phyloP scores from a whole-genome alignment of 2,888 invertebrate species.

The Lochmaea crataegi region DNA sequence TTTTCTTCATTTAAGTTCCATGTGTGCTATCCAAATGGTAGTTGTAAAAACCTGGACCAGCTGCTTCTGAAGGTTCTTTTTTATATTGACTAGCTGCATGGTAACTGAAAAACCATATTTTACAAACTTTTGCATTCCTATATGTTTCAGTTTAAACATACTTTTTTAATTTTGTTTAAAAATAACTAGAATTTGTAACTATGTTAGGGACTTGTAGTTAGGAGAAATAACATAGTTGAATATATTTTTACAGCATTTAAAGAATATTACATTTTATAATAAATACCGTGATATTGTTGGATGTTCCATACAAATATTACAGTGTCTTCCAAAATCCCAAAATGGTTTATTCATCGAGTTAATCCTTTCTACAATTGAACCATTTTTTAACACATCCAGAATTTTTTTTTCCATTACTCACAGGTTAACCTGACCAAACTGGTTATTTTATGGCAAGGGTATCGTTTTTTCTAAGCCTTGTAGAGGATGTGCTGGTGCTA shows the following conservation, averaged over 20 bases:
- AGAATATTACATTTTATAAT: no score
- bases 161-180: conserved; percentile 5
- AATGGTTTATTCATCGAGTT: conserved; percentile 77
- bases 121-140: conserved; percentile 15
- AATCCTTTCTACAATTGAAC: conserved; percentile 81
- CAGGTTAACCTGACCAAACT: conserved; percentile 75
- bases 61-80: no score
- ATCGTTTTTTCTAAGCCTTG: no score
- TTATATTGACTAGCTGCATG: conserved; percentile 94
- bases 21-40: conserved; percentile 95
- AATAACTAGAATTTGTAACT: no score
- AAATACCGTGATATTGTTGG: conserved; percentile 93
- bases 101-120: conserved; percentile 68
- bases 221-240: no score
- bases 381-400: conserved; percentile 88
- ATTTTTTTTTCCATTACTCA: conserved; percentile 71
- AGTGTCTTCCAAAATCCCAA: conserved; percentile 85
- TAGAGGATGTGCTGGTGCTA: no score
- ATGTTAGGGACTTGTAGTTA: no score
- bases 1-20: conserved; percentile 92
- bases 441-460: no score
- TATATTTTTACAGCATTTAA: no score
- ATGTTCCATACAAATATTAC: conserved; percentile 90
- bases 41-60: conserved; percentile 84
- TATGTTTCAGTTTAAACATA: conserved; percentile 22